Base-by-base conservation (phyloP, 2,797 vertebrate genomes). In the Podarcis siculus region DNA sequence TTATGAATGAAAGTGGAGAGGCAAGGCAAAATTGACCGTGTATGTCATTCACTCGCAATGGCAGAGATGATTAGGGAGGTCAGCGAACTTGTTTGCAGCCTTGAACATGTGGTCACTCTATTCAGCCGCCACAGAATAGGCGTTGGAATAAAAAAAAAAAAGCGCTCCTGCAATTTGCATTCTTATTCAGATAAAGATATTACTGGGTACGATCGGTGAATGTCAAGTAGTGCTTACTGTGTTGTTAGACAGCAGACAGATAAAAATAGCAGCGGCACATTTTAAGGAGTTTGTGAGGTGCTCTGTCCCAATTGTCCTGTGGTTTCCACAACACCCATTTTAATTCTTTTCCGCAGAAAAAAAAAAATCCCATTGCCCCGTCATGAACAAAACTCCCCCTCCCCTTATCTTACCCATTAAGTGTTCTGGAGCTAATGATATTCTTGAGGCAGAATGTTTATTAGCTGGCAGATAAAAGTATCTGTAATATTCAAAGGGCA, bases 1-100 rank as follows among this genome's bases (percentile, higher is more conserved):
- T 96, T 96, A 94, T 97, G 96, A 97, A 97, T 97, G 97, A 96
- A 96, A 96, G 93, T 94, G 95, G 95, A 95, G 95, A 93, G 95
- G 95, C 94, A 4, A 93, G 91, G 93, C 93, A 94, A 94, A 93
- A 93, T 88, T 96, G 95, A 96, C 97, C 95, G 96, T 95, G 96
- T 96, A 95, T 96, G 96, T 96, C 97, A 95, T 95, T 97, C 97
- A 97, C 94, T 91, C 90, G 95, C 95, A 94, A 95, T 96, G 96
- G 95, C 95, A 96, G 96, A 90, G 95, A 97, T 96, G 96, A 96
- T 95, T 97, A 95, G 93, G 93, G 95, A 96, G 97, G 96, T 97
- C 97, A 97, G 95, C 95, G 95, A 96, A 96, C 96, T 96, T 95
- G 95, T 97, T 97, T 95, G 95, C 93, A 94, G 95, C 85, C 93